Conservation (phyloP, 2,797 vertebrate species). For the Limosa lapponica region DNA sequence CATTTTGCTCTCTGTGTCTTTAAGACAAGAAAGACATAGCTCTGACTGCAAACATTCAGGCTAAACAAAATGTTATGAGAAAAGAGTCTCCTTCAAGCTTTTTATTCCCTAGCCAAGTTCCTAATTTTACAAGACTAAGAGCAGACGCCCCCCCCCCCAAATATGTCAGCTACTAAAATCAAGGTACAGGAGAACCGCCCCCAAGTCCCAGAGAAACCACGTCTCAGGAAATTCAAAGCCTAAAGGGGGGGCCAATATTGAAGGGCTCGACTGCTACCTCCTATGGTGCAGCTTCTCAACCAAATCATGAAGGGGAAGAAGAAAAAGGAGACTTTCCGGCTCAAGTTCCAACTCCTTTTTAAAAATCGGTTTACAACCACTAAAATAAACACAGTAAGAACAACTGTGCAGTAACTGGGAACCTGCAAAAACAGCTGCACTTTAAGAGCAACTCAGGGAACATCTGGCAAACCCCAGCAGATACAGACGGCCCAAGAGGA, state of each 20-base stretch:
- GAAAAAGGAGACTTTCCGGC: conserved; percentile 29
- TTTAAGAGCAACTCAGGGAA: conserved; percentile 5
- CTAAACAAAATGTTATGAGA: not conserved
- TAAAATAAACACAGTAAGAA: conserved; percentile 61
- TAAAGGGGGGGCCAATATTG: not conserved
- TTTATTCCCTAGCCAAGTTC: not conserved
- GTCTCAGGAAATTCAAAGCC: not conserved
- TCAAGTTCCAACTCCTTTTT: conserved; percentile 44
- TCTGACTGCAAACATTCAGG: not conserved
- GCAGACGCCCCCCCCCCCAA: not conserved
- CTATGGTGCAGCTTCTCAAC: conserved; percentile 6
- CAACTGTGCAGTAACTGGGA: conserved; percentile 52
- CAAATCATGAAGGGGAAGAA: not conserved
- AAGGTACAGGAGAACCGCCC: not conserved
- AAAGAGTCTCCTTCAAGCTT: not conserved
- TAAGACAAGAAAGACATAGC: not conserved
- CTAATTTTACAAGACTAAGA: not conserved
- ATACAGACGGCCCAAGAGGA: not conserved
- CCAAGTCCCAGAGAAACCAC: not conserved
- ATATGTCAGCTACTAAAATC: not conserved
- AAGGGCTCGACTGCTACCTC: not conserved
- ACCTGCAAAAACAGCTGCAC: conserved; percentile 63
- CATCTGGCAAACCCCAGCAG: not conserved
- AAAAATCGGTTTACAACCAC: conserved; percentile 64
- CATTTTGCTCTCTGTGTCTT: not conserved